A percentile compares a stretch with the other conserved stretches of the same genome.
These are phyloP conservation scores for Penelope pileata DNA, from an alignment of 2,113 vertebrate species.

Conservation along the genomic window DNA sequence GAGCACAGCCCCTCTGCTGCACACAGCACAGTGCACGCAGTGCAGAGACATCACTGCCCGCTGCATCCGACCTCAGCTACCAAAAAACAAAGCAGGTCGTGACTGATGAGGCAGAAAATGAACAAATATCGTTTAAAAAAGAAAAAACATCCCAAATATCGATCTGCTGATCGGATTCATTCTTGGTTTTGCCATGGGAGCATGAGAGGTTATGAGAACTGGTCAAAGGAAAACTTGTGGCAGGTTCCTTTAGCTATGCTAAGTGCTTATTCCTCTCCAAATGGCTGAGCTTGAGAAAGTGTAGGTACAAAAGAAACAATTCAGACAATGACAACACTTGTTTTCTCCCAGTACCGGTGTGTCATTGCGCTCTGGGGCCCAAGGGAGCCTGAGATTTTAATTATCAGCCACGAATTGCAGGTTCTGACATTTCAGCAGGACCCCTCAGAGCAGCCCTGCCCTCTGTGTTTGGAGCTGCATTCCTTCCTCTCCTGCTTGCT, in stretches of 20 bases:
- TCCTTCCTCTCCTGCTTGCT: not conserved
- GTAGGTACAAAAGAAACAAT: not conserved
- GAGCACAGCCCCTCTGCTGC: not conserved
- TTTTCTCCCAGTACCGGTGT: not conserved
- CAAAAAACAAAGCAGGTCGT: not conserved
- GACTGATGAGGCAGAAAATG: not conserved
- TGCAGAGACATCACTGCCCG: not conserved
- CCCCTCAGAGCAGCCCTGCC: not conserved
- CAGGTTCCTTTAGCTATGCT: not conserved
- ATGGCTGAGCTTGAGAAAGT: rapidly evolving
- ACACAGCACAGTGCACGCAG: rapidly evolving
- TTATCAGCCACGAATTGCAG: not conserved
- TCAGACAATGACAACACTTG: not conserved
- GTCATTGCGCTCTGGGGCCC: not conserved
- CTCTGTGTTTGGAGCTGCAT: not conserved
- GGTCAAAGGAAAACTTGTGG: not conserved
- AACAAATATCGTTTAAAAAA: not conserved
- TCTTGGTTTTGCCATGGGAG: rapidly evolving
- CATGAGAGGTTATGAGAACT: rapidly evolving
- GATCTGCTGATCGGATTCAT: not conserved
- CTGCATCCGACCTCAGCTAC: not conserved
- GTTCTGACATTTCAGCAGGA: not conserved
- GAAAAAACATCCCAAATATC: too few species aligned
- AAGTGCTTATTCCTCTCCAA: not conserved
- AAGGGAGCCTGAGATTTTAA: not conserved